These are phyloP conservation scores for Colius striatus DNA, from an alignment of 2,113 vertebrate genomes.

Conservation along the genomic window DNA sequence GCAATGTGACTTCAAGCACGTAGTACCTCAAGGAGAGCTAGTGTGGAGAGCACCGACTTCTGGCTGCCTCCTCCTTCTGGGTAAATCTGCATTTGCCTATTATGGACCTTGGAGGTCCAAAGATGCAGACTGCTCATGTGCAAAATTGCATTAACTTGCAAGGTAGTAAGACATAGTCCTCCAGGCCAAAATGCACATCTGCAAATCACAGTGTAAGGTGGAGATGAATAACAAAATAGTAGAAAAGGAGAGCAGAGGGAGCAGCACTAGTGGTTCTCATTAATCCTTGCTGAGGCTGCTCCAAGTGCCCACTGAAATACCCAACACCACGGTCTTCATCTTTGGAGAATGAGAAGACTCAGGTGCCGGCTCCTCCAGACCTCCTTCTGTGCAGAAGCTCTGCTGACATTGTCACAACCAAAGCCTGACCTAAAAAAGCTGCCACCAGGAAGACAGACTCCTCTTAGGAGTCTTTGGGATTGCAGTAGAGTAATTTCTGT, in stretches of 20 bases:
- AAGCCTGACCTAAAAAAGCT: background rate
- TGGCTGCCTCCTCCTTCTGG: background rate
- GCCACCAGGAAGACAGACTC: background rate
- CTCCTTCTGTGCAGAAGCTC: background rate
- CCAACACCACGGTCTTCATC: background rate
- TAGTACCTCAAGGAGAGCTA: background rate
- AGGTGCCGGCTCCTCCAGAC: background rate
- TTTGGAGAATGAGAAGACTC: background rate
- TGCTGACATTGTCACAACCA: background rate
- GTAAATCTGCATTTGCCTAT: accelerated
- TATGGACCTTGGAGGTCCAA: background rate
- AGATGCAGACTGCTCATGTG: background rate
- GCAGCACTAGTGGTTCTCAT: background rate
- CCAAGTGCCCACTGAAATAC: background rate
- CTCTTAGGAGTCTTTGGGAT: background rate
- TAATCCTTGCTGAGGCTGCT: background rate
- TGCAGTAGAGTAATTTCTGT: background rate
- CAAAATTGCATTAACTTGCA: slow-evolving; percentile 4
- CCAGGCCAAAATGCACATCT: background rate
- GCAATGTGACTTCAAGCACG: background rate
- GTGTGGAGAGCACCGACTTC: background rate
- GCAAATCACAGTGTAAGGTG: background rate
- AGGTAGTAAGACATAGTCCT: background rate
- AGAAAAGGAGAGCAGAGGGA: background rate
- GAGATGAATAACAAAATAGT: background rate